Percentiles rank a stretch among this genome's conserved stretches.
Evolutionary conservation across 2,797 vertebrate species (phyloP).

Genomic region (Tokudaia muenninki): DNA sequence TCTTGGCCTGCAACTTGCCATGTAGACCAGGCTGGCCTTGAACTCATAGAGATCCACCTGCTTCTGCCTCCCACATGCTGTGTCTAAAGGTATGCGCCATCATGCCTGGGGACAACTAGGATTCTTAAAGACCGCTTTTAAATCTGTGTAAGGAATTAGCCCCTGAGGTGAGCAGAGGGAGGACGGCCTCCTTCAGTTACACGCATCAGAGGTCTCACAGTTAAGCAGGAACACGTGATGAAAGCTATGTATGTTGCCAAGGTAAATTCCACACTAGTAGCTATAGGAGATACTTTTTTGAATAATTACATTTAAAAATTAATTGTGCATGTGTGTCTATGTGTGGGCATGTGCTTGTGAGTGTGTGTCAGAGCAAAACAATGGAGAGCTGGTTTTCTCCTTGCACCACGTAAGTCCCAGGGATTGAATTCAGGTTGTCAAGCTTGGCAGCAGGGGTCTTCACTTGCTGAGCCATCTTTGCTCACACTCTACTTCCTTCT

Average conservation of each 20-base stretch:
- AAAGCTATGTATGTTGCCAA: not conserved
- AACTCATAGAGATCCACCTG: not conserved
- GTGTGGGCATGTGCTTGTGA: not conserved
- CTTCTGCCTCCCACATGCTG: too few species aligned
- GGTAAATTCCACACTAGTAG: not conserved
- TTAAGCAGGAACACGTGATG: not conserved
- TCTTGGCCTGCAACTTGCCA: not conserved
- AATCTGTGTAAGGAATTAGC: not conserved
- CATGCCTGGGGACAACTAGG: not conserved
- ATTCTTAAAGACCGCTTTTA: not conserved
- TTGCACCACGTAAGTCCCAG: not conserved
- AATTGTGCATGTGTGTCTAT: not conserved
- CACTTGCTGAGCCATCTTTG: not conserved
- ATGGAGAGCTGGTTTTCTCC: not conserved
- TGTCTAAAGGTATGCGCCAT: not conserved
- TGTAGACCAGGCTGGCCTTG: not conserved
- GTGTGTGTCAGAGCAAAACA: not conserved
- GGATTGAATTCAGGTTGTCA: not conserved
- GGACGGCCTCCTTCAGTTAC: not conserved
- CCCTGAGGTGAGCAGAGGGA: not conserved
- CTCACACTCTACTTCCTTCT: not conserved
- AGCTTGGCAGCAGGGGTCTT: not conserved
- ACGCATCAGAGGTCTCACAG: not conserved
- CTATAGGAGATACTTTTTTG: not conserved
- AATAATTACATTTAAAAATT: not conserved